Conservation (phyloP, 2,888 invertebrate species). For the Ametastegia equiseti region DNA sequence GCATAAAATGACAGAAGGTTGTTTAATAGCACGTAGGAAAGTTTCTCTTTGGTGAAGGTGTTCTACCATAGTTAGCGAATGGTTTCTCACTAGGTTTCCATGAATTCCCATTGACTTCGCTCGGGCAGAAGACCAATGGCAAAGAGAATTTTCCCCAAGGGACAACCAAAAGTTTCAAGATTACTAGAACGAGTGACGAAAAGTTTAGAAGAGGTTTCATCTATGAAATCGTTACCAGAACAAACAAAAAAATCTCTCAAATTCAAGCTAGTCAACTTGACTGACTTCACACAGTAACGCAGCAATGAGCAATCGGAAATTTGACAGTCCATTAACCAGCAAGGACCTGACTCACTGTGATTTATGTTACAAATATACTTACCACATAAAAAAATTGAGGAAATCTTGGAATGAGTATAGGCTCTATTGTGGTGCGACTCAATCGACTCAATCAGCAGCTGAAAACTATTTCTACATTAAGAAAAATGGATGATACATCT, state of each 20-base stretch:
- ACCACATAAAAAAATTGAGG: conserved; percentile 24
- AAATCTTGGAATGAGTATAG: conserved; percentile 55
- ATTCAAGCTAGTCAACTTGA: neutral
- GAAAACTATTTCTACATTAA: conserved; percentile 55
- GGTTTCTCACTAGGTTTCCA: too few species aligned
- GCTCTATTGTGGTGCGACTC: conserved; percentile 56
- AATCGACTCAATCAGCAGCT: conserved; percentile 56
- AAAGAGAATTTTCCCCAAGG: too few species aligned
- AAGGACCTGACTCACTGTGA: conserved; percentile 5
- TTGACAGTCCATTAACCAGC: conserved; percentile 31
- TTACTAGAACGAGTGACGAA: too few species aligned
- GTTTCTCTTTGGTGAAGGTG: too few species aligned
- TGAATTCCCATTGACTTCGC: too few species aligned
- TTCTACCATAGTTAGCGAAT: too few species aligned
- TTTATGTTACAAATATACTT: neutral
- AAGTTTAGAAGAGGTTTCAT: too few species aligned
- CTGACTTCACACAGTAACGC: conserved; percentile 17
- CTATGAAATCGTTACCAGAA: neutral
- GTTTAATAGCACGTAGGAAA: too few species aligned
- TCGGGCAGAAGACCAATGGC: too few species aligned
- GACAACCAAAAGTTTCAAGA: too few species aligned
- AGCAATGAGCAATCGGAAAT: neutral
- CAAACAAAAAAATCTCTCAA: neutral
- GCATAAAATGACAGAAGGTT: too few species aligned
- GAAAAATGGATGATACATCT: conserved; percentile 43